Evolutionary conservation across 2,113 vertebrate genomes (phyloP).

Genomic region (Urocolius indicus): DNA sequence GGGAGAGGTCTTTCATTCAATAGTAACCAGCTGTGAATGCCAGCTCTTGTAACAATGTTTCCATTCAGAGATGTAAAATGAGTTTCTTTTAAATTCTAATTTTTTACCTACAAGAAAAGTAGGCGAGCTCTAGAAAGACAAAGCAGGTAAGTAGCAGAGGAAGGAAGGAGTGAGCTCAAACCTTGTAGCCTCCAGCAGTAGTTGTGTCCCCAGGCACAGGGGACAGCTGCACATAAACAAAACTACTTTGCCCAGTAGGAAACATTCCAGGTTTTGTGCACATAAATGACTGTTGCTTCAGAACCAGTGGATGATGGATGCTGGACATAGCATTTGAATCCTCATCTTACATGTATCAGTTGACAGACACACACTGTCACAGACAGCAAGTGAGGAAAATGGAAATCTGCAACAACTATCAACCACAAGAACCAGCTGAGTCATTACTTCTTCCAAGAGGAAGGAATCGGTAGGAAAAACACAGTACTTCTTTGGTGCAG

Average conservation of each 20-base stretch:
- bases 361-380: background rate
- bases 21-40: background rate
- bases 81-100: background rate
- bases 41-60: background rate
- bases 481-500: background rate
- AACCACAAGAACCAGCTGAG: background rate
- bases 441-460: background rate
- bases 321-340: background rate
- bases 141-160: background rate
- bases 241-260: background rate
- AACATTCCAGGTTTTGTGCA: background rate
- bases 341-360: background rate
- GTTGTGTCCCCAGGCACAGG: accelerated
- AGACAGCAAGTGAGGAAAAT: background rate
- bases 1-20: background rate
- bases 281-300: background rate
- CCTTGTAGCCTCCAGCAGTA: background rate
- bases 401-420: background rate
- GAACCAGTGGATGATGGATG: background rate
- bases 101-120: background rate
- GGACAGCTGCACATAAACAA: background rate
- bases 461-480: background rate
- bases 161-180: background rate
- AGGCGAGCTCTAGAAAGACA: background rate
- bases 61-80: background rate